A percentile compares a stretch with the other conserved stretches of the same genome.
Evolutionary conservation across 2,113 vertebrate species (phyloP).

Genomic region (Psittacara wagleri): DNA sequence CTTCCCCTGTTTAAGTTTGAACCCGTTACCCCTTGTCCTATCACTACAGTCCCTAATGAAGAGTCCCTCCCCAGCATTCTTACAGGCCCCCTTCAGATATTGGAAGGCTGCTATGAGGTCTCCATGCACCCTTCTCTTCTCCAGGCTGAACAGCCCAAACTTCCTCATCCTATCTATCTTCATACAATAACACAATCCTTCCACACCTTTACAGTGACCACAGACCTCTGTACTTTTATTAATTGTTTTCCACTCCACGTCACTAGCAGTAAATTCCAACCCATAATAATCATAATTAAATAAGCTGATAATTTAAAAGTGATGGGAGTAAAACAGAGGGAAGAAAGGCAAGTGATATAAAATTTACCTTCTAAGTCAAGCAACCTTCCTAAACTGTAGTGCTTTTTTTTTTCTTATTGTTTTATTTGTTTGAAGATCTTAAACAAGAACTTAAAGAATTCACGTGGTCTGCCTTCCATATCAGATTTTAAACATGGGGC

Average conservation of each 20-base stretch:
- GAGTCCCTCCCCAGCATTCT: too few relatives aligned
- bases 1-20: too few relatives aligned
- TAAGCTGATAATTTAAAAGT: background rate
- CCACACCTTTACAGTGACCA: background rate
- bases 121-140: too few relatives aligned
- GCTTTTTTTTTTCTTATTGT: background rate
- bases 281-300: background rate
- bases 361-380: background rate
- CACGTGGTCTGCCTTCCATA: background rate
- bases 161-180: too few relatives aligned
- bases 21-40: too few relatives aligned
- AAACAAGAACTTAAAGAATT: background rate
- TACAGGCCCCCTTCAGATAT: too few relatives aligned
- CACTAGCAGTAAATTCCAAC: background rate
- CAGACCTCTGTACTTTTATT: background rate
- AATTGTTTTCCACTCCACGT: background rate
- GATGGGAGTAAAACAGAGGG: background rate
- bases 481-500: background rate
- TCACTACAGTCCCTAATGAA: too few relatives aligned
- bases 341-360: background rate
- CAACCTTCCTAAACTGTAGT: background rate
- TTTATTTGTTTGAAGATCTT: background rate
- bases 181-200: background rate
- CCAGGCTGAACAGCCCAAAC: too few relatives aligned
- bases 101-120: too few relatives aligned